Base-by-base conservation (phyloP, 2,113 vertebrate genomes). In the Rhadina sibilatrix region DNA sequence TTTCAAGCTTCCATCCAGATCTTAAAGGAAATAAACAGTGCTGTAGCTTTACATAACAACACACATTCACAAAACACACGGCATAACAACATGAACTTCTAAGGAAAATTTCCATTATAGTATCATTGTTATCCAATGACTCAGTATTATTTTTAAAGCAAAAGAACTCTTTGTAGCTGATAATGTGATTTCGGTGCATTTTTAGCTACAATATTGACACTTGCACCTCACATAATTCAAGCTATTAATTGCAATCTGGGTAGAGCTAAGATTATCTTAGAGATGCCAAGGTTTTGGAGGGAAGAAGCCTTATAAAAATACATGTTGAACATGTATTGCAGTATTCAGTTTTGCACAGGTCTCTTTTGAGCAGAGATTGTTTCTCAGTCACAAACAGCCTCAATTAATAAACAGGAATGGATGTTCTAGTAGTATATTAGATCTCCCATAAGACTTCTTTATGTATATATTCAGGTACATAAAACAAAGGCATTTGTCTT, bases 261-360 rank as follows among this genome's bases (percentile, higher is more conserved):
- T 0, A 74, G 23, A 77, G 16, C 46, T 69, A 77, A 79, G 25
- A 83, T 17, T 66, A 61, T 68, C n/a, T 64, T 44, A 84, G 12
- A 88, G 33, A 87, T 76, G 52, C 23, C 6, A 87, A 68, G 10
- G 19, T 54, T 86, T 69, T 57, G 18, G 42, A 89, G 5, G 38
- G 5, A 56, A 89, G 31, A 30, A 77, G 35, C 22, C 33, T 44
- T 14, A 47, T 33, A 56, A 4, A 75, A 60, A 57, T 6, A n/a
- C 7, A 65, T 1, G 0, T 5, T 0, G 1, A 86, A 90, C 42
- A 77, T 10, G 12, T 27, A 38, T 15, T 71, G 28, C 21, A 60
- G 12, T 56, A 71, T 49, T 35, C 12, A 5, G 10, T 37, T 71
- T 19, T 31, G 15, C 37, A 65, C 1, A 42, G 37, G 49, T 44